Evolutionary conservation across 2,797 vertebrate species (phyloP).

Genomic region (Pelobates cultripes): DNA sequence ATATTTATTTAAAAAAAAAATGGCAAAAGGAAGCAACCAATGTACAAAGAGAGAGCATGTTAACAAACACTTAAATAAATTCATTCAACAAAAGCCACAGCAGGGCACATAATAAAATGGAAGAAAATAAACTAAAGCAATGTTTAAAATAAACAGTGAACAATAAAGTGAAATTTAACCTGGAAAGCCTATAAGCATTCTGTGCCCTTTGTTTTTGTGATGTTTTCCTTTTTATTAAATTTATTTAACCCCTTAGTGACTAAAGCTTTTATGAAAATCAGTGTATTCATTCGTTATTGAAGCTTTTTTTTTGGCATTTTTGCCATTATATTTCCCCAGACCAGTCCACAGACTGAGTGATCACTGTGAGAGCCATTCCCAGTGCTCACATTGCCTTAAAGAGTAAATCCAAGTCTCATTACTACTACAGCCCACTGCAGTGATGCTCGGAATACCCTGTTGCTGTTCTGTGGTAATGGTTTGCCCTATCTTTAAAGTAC

Average conservation of each 20-base stretch:
- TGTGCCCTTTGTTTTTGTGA: background rate
- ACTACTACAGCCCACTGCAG: too few relatives aligned
- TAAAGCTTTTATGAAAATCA: background rate
- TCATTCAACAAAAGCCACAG: constrained; percentile 58
- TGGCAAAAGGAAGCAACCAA: constrained; percentile 45
- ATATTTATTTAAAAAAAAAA: constrained; percentile 62
- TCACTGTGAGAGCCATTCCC: too few relatives aligned
- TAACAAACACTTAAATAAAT: constrained; percentile 62
- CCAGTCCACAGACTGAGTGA: too few relatives aligned
- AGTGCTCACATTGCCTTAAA: too few relatives aligned
- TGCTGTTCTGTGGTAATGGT: too few relatives aligned
- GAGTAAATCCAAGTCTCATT: too few relatives aligned
- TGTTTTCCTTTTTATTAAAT: background rate
- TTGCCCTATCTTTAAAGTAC: too few relatives aligned
- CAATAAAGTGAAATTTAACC: background rate
- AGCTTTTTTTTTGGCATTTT: too few relatives aligned
- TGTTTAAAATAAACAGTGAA: constrained; percentile 30
- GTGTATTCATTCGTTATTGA: too few relatives aligned
- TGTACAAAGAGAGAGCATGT: constrained; percentile 59
- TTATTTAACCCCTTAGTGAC: background rate
- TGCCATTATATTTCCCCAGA: too few relatives aligned
- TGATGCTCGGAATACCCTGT: too few relatives aligned
- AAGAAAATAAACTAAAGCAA: constrained; percentile 19
- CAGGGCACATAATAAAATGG: constrained; percentile 38
- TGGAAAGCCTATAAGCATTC: background rate